These are phyloP conservation scores for Yponomeuta plumbellus DNA, from an alignment of 2,888 invertebrate species.

Conservation along the genomic window DNA sequence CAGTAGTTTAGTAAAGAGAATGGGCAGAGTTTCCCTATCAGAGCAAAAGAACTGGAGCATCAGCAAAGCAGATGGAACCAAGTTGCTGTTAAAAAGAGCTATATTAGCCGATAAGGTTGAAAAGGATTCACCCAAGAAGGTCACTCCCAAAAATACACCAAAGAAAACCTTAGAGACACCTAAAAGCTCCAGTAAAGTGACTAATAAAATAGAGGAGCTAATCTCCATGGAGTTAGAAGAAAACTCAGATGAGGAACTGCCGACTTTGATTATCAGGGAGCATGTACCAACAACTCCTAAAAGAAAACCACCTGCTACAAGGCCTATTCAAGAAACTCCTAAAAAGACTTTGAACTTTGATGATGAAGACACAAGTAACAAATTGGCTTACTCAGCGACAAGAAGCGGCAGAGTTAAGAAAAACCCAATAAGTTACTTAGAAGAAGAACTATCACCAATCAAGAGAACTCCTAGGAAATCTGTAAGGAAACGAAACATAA, in stretches of 20 bases:
- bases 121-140: constrained; percentile 51
- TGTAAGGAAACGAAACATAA: constrained; percentile 31
- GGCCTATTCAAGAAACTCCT: constrained; percentile 47
- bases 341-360: constrained; percentile 55
- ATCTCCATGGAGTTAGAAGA: constrained; percentile 60
- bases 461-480: constrained; percentile 42
- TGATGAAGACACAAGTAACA: constrained; percentile 40
- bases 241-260: constrained; percentile 62
- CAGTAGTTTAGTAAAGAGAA: constrained; percentile 52
- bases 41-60: constrained; percentile 65
- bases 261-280: constrained; percentile 59
- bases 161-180: constrained; percentile 36
- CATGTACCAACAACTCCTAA: constrained; percentile 52
- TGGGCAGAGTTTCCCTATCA: constrained; percentile 54
- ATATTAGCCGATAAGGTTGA: constrained; percentile 62
- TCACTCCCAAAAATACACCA: constrained; percentile 35
- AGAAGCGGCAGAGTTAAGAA: constrained; percentile 40
- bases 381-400: constrained; percentile 34
- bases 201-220: constrained; percentile 47
- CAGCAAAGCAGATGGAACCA: constrained; percentile 63
- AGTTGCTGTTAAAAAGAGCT: constrained; percentile 63
- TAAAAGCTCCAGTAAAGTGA: constrained; percentile 41
- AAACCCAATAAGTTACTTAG: constrained; percentile 11
- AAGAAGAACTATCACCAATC: constrained; percentile 14
- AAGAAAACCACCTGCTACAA: constrained; percentile 45